These are phyloP conservation scores for Aphrophora alni DNA, from an alignment of 2,888 invertebrate genomes.

Conservation along the genomic window DNA sequence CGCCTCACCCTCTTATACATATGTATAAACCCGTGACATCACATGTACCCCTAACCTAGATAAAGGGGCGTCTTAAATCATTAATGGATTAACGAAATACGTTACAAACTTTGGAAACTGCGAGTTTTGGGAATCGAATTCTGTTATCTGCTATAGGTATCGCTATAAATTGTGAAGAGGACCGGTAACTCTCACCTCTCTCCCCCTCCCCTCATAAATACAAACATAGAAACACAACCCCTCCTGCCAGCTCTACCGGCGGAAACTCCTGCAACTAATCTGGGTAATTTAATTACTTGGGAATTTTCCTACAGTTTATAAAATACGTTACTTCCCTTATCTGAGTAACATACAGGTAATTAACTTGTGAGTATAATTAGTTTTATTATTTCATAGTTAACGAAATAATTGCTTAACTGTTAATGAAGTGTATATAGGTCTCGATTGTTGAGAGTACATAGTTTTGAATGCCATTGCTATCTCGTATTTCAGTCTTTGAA, in stretches of 20 bases:
- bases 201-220: not conserved
- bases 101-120: not conserved
- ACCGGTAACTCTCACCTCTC: not conserved
- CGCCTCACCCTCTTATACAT: not conserved
- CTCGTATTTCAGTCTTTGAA: no score
- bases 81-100: not conserved
- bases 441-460: no score
- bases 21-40: not conserved
- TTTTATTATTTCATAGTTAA: not conserved
- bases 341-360: not conserved
- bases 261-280: conserved; percentile 1
- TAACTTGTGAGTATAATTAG: not conserved
- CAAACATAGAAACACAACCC: not conserved
- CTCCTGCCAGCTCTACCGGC: not conserved
- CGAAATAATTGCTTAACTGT: not conserved
- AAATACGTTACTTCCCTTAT: not conserved
- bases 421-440: not conserved
- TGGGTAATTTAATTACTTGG: conserved; percentile 6
- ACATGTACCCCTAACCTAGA: not conserved
- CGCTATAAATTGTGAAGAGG: not conserved
- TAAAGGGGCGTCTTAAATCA: not conserved
- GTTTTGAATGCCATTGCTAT: no score
- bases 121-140: not conserved
- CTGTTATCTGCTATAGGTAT: not conserved
- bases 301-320: not conserved